Conservation (phyloP, 2,888 invertebrate species). For the Hirudinaria manillensis region DNA sequence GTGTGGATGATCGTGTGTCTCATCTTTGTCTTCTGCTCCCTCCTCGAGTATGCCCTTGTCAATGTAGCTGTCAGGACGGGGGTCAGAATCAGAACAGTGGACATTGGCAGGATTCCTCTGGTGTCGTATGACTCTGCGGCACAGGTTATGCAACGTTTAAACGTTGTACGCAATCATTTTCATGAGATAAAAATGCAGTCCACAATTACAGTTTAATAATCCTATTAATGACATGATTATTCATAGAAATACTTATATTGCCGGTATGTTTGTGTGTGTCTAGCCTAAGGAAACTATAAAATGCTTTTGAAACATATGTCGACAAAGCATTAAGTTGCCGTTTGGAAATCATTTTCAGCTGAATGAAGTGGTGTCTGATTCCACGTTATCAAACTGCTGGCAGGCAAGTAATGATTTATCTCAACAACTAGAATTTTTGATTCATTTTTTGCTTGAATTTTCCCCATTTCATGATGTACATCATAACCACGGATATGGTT, state of each 20-base stretch:
- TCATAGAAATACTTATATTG: too few species aligned
- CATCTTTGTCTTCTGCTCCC: slow-evolving; percentile 27
- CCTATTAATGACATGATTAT: too few species aligned
- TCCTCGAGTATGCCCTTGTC: slow-evolving; percentile 29
- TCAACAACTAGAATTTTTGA: neutral
- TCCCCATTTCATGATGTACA: neutral
- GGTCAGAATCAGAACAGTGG: slow-evolving; percentile 23
- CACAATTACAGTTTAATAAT: too few species aligned
- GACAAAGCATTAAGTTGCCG: too few species aligned
- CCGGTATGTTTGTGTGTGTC: too few species aligned
- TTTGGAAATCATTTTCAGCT: neutral
- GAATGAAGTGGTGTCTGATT: slow-evolving; percentile 20
- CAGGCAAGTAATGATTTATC: slow-evolving; percentile 12
- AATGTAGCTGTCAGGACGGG: slow-evolving; percentile 31
- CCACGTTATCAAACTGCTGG: slow-evolving; percentile 17
- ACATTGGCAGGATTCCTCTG: slow-evolving; percentile 15
- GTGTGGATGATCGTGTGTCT: slow-evolving; percentile 29
- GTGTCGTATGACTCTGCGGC: slow-evolving; percentile 22
- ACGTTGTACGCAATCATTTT: too few species aligned
- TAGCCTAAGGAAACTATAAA: too few species aligned
- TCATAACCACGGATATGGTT: neutral
- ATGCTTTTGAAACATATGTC: too few species aligned
- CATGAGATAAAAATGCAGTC: too few species aligned
- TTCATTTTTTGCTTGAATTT: neutral
- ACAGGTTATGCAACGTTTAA: slow-evolving; percentile 1